Conservation (phyloP, 2,113 vertebrate species). For the Lophius piscatorius region DNA sequence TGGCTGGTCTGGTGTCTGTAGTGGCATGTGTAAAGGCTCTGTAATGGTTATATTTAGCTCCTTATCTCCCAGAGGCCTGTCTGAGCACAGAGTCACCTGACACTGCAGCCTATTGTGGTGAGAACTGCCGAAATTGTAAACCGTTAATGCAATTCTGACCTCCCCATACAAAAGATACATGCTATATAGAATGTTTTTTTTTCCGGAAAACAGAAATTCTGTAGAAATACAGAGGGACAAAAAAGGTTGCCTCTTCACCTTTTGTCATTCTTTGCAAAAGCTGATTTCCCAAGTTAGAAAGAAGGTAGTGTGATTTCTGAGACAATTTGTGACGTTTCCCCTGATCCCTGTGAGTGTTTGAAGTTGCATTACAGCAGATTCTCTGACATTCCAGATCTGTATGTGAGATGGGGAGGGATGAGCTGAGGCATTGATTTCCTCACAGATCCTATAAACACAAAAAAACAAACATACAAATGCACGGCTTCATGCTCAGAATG, state of each 20-base stretch:
- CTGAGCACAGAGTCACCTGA: slow-evolving; percentile 52
- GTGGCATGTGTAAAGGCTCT: slow-evolving; percentile 49
- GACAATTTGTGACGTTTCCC: slow-evolving; percentile 58
- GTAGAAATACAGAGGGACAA: too few relatives aligned
- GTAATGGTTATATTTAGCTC: slow-evolving; percentile 73
- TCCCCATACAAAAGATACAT: slow-evolving; percentile 24
- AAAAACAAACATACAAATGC: slow-evolving; percentile 6
- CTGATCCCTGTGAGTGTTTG: slow-evolving; percentile 62
- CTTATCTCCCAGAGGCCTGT: slow-evolving; percentile 61
- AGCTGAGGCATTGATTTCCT: slow-evolving; percentile 33
- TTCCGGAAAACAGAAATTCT: too few relatives aligned
- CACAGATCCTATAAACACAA: slow-evolving; percentile 20
- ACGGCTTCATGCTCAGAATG: slow-evolving; percentile 6
- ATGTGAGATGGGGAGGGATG: slow-evolving; percentile 20
- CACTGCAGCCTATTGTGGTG: slow-evolving; percentile 44
- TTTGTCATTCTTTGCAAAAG: slow-evolving; percentile 34
- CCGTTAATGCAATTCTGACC: slow-evolving; percentile 39
- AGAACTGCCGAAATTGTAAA: slow-evolving; percentile 44
- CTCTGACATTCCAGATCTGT: slow-evolving; percentile 34
- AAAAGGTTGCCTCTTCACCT: slow-evolving; percentile 13
- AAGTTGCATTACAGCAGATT: slow-evolving; percentile 70
- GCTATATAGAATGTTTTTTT: slow-evolving; percentile 4
- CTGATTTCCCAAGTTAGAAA: slow-evolving; percentile 46
- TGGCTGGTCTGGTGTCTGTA: slow-evolving; percentile 52
- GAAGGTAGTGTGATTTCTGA: slow-evolving; percentile 11